These are phyloP conservation scores for Drosophila asahinai DNA, from an alignment of 1,140 invertebrate species.

Conservation along the genomic window DNA sequence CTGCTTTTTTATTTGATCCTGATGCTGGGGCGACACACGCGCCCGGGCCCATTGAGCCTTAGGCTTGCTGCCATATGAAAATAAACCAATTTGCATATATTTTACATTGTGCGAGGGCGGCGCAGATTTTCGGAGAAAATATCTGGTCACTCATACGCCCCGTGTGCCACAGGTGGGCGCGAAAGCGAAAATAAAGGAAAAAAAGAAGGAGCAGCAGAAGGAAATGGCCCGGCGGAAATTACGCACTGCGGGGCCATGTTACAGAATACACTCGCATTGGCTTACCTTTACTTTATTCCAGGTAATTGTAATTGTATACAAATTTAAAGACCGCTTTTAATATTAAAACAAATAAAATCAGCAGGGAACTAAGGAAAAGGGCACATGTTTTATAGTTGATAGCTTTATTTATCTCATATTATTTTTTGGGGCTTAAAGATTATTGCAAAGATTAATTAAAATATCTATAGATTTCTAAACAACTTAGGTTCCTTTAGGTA, in stretches of 20 bases:
- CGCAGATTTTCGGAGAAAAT: constrained; percentile 46
- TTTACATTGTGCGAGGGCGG: constrained; percentile 45
- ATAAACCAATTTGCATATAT: constrained; percentile 81
- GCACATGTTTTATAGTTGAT: neutral
- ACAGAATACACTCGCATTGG: neutral
- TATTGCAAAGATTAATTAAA: no score
- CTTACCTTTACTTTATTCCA: neutral
- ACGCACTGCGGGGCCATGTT: constrained; percentile 23
- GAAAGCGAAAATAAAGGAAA: neutral
- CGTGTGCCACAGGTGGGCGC: constrained; percentile 66
- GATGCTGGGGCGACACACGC: constrained; percentile 53
- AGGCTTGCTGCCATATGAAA: constrained; percentile 62
- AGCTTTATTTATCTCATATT: neutral
- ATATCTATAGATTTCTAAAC: neutral
- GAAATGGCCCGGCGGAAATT: constrained; percentile 67
- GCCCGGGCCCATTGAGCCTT: constrained; percentile 23
- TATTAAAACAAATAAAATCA: neutral
- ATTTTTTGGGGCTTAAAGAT: no score
- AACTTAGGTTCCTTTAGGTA: neutral
- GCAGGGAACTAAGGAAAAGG: no score
- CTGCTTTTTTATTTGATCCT: constrained; percentile 3
- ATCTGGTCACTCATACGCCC: constrained; percentile 60
- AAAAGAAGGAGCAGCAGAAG: constrained; percentile 19
- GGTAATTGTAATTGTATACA: no score
- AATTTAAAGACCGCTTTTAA: neutral